Base-by-base conservation (phyloP, 2,113 vertebrate genomes). In the Tenebrosternarchus preto region DNA sequence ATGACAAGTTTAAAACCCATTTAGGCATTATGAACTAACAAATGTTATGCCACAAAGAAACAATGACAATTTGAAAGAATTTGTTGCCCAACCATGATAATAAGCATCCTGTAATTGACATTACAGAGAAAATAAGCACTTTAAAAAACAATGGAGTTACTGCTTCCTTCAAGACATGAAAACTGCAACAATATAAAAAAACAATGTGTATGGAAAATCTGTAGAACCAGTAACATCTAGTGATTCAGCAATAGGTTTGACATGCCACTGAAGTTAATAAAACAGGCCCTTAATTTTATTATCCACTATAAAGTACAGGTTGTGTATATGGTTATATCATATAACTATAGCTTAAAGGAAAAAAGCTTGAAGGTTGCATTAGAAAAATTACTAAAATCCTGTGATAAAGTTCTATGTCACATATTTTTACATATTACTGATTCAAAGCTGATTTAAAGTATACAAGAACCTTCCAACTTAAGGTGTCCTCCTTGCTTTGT, bases 401-500 rank as follows among this genome's bases (percentile, higher is more conserved):
- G 29, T 24, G 9, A 77, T 31, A 24, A 77, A 77, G 50, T 6
- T 77, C 29, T 19, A 1, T 5, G 4, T 56, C 19, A 57, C 19
- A 16, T 19, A 29, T 46, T 46, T 4, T 76, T 53, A 31, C 29
- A 67, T 22, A 39, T 56, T 77, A 68, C 75, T 67, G 63, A 68
- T 68, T 56, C 63, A 87, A 92, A 85, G 56, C 75, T 67, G 63
- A 68, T 68, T 56, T 46, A 87, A 92, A 85, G 82, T 87, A 87
- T 86, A 66, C 83, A 85, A 88, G 39, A 87, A 87, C 88, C 83
- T 67, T 89, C 87, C 89, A 87, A 86, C 84, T 85, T 77, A 77
- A 87, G 83, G 87, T 78, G 79, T 83, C 86, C 88, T 87, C 84
- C 86, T 84, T 87, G 87, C 85, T 92, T 91, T 93, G 89, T 92